Base-by-base conservation (phyloP, 1,140 invertebrate genomes). In the Colletes latitarsis region DNA sequence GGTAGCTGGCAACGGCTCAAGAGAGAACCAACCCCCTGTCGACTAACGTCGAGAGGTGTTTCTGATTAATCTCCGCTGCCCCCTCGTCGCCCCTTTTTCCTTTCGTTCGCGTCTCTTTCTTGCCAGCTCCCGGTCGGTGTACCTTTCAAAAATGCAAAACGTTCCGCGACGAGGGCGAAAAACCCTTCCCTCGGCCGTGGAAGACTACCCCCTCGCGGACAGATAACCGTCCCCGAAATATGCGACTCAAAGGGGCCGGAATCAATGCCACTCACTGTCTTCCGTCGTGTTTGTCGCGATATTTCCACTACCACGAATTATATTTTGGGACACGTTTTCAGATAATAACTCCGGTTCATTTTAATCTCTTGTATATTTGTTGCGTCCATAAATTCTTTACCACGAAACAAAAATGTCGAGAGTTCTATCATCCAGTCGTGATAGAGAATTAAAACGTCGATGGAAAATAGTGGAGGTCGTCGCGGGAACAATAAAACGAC, bases 21-120 rank as follows among this genome's bases (percentile, higher is more conserved):
- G 77, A 80, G 68, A 76, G 67, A 68, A 86, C 52, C 72, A 63
- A 73, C 67, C 69, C 55, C 69, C 77, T n/a, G 43, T 53, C 67
- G 66, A 72, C 66, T 60, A 55, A 64, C 75, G 81, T 82, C 71
- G 75, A 86, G 82, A 88, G 84, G 89, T 89, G 89, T 89, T 89
- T 90, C 86, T 90, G 89, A 90, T 91, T 91, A 91, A 90, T 91
- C 89, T 88, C 67, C 81, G 63, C 67, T 71, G 80, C 77, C 70
- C 69, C 77, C 77, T 72, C 70, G 60, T 53, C 71, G 58, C 68
- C 53, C 15, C 68, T 81, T 63, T 72, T 21, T 55, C 52, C 80
- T 63, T 73, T 68, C 71, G 66, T 68, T 62, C 74, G 49, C 60
- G 46, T 69, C 74, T 15, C 52, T 52, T 58, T 73, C 71, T 74